Evolutionary conservation across 2,888 invertebrate genomes (phyloP), one percentile per base, ranked within the genome.

Genomic region (Phrixothrix hirtus): DNA sequence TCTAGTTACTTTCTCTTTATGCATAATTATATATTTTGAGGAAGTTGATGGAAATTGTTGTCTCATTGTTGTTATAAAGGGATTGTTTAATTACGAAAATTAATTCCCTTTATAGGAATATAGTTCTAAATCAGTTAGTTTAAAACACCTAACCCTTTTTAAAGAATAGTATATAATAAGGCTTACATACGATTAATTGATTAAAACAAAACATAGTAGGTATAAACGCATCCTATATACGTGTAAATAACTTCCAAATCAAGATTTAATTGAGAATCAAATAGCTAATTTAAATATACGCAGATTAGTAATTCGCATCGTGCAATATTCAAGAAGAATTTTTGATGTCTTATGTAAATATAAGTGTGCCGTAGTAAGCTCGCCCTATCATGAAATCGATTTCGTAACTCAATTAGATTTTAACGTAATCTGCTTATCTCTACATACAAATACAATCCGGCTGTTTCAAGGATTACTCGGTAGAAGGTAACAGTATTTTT

Each of bases 331-430:
- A 21, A 21, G 7, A 5, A 21, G 21, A 21, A 51, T 51, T 39
- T 45, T 51, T 45, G 35, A 27, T 47, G 46, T 52, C 46, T 41
- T 46, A 52, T 29, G 39, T 31, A 47, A 53, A 48, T 43, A 37
- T 42, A 48, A 53, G 47, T 47, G 43, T 27, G 38, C 43, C 37
- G 29, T 42, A 30, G 32, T 25, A 43, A 53, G 34, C 47, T 37
- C 42, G 43, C 34, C 43, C 53, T 42, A 31, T 53, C 43, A 42
- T 53, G 43, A 54, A 54, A 54, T 54, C 43, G 48, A 54, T 54
- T 54, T 48, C 31, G 31, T 17, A 48, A 48, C 48, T 48, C 54
- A 48, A 48, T 54, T 54, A 48, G 48, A 48, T 34, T 53, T 44
- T 48, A 43, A 27, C 39, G 15, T 54, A 48, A 54, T 48, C 48